Conservation (phyloP, 2,113 vertebrate species). For the Ploceus nigricollis region DNA sequence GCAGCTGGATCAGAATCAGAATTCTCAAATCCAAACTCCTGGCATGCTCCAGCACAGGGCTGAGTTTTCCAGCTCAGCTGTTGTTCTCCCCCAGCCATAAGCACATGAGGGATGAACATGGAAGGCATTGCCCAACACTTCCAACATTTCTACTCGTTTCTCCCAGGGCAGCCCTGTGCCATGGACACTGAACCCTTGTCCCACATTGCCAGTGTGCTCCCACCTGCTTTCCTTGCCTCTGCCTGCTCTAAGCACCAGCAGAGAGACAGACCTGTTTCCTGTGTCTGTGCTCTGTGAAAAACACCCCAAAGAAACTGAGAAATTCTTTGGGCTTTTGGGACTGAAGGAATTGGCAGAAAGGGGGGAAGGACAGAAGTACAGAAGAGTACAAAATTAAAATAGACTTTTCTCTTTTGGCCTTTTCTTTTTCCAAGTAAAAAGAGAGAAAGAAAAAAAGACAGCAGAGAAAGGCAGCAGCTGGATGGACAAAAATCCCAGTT, state of each 20-base stretch:
- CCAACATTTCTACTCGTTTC: neutral
- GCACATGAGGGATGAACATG: neutral
- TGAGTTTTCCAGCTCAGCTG: neutral
- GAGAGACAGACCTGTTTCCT: neutral
- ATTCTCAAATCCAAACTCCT: neutral
- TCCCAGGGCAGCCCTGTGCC: neutral
- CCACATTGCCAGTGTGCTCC: neutral
- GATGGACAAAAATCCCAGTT: neutral
- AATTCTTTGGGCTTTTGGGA: neutral
- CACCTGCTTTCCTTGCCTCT: neutral
- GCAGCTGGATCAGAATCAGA: neutral
- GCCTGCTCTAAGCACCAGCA: neutral
- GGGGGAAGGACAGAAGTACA: neutral
- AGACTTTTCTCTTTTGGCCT: neutral
- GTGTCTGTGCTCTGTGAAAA: neutral
- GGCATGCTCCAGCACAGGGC: neutral
- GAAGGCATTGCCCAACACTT: neutral
- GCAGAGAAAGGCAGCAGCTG: neutral
- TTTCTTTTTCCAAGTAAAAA: neutral
- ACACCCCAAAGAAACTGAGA: neutral
- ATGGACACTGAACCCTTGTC: neutral
- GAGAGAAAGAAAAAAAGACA: neutral
- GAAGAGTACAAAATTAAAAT: neutral
- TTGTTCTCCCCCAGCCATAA: neutral
- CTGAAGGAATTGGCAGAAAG: neutral